phyloP scores from a whole-genome alignment of 2,113 vertebrate species.

The Ascaphus truei region DNA sequence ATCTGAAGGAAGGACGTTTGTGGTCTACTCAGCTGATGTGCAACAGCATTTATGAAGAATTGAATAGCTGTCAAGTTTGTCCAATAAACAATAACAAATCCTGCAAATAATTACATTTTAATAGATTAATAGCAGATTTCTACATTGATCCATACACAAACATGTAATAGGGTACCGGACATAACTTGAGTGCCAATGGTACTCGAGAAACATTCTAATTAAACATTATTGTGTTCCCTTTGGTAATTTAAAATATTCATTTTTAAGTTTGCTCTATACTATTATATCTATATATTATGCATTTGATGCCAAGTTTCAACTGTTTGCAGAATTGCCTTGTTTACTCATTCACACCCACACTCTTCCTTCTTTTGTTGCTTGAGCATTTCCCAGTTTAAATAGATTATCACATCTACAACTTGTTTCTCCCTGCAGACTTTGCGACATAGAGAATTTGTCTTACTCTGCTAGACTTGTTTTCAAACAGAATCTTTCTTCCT shows the following conservation, averaged over 20 bases:
- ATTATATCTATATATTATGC: background rate
- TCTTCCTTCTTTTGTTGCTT: background rate
- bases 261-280: background rate
- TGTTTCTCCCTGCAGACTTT: conserved; percentile 29
- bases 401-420: conserved; percentile 31
- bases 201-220: background rate
- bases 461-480: conserved; percentile 27
- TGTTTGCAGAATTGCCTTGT: background rate
- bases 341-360: background rate
- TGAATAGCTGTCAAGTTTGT: too few relatives aligned
- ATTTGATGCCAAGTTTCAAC: background rate
- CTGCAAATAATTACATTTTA: background rate
- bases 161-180: background rate
- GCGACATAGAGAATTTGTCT: conserved; percentile 24
- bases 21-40: too few relatives aligned
- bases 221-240: background rate
- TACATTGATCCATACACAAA: background rate
- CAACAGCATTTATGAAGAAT: too few relatives aligned
- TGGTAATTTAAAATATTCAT: background rate
- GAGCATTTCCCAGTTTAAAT: conserved; percentile 22
- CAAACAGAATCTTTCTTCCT: conserved; percentile 11
- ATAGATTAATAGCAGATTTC: background rate
- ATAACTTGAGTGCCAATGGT: background rate
- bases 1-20: too few relatives aligned
- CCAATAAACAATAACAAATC: background rate